Evolutionary conservation across 2,888 invertebrate species (phyloP), one percentile per base, ranked within the genome.

Genomic region (Orchestes rusci): DNA sequence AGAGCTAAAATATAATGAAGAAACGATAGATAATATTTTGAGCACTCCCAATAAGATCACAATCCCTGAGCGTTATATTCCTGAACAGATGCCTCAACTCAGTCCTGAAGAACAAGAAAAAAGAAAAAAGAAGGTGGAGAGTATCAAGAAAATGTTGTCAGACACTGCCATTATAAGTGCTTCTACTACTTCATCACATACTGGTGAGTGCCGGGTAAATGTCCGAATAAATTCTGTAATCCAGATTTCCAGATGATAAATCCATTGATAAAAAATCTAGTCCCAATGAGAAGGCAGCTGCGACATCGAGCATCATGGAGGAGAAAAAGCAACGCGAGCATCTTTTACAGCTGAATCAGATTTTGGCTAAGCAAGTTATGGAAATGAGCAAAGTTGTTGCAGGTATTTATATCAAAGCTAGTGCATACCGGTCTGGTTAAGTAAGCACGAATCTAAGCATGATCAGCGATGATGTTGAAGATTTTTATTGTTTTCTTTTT

Each of bases 311-410:
- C 55, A 75, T 75, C 69, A 70, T 74, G 38, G 87, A 84, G 60
- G 91, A 92, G 66, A 91, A 90, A 70, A 77, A 84, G 56, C 89
- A 90, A 64, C 76, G 93, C 40, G 89, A 92, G 59, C 89, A 91
- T 67, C 74, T 94, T 59, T 76, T 94, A 50, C 89, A 90, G 65
- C 75, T 94, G 60, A 90, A 90, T 73, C 92, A 93, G 71, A 85
- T 91, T 59, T 74, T 94, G 58, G 94, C 93, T 49, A 85, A 88
- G 67, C 88, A 90, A 74, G 93, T 93, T 59, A 93, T 91, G 76
- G 88, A 90, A 71, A 90, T 89, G 77, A 92, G 91, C 73, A 90
- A 91, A 76, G 86, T 90, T 66, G 91, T 92, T 59, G 93, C 94
- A 70, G 93, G 93, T 93, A 77, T 75, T 78, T 71, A n/a, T 45